Percentiles rank a stretch among this genome's conserved stretches.
Conservation (phyloP, 2,113 vertebrate genomes). For the Bufo bufo region DNA sequence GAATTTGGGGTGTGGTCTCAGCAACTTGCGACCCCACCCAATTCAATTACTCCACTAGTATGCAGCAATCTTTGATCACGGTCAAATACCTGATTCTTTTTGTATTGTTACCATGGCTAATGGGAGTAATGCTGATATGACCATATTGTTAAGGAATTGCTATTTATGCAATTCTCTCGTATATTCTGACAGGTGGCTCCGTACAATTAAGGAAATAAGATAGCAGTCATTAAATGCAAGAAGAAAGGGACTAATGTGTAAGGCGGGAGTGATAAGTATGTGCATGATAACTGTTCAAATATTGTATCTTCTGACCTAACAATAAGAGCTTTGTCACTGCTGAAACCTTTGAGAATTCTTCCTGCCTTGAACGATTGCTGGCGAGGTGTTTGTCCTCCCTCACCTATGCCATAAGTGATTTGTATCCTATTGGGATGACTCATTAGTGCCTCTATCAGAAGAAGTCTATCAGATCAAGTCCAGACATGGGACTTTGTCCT, state of each 20-base stretch:
- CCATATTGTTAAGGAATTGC: background rate
- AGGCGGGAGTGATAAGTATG: constrained; percentile 14
- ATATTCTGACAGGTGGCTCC: background rate
- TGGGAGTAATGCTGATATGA: background rate
- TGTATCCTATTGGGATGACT: constrained; percentile 28
- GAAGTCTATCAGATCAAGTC: constrained; percentile 32
- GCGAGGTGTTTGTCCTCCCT: constrained; percentile 10
- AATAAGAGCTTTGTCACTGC: constrained; percentile 19
- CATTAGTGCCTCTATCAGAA: constrained; percentile 37
- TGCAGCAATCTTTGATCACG: too few relatives aligned
- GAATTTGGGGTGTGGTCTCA: too few relatives aligned
- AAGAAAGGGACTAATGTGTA: background rate
- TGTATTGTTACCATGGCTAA: background rate
- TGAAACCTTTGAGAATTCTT: constrained; percentile 5
- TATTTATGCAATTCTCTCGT: background rate
- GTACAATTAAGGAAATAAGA: background rate
- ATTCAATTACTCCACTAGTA: too few relatives aligned
- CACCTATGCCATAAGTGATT: constrained; percentile 21
- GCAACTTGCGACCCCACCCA: too few relatives aligned
- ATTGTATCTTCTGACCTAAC: constrained; percentile 30
- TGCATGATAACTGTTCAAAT: constrained; percentile 47
- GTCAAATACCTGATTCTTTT: background rate
- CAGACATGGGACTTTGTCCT: constrained; percentile 26
- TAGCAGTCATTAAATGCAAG: background rate
- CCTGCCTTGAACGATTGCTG: background rate